These are phyloP conservation scores for Scyliorhinus canicula DNA, from an alignment of 2,797 vertebrate species.

Conservation along the genomic window DNA sequence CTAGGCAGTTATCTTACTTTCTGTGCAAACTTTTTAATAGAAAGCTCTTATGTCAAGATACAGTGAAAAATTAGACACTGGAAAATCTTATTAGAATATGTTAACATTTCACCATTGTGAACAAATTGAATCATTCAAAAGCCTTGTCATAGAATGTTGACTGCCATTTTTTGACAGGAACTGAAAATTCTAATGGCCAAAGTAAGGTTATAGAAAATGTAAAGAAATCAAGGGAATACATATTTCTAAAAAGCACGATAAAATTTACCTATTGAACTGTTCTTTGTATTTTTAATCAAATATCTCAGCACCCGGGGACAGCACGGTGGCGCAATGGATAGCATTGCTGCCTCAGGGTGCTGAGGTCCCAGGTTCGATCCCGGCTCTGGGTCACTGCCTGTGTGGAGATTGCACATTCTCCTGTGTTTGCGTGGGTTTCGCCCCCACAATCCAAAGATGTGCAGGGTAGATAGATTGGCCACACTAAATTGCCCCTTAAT, in stretches of 20 bases:
- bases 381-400: too few species aligned
- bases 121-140: background rate
- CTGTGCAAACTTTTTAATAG: background rate
- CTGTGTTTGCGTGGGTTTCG: too few species aligned
- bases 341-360: too few species aligned
- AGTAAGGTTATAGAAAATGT: background rate
- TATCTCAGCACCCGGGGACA: too few species aligned
- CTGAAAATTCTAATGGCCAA: too few species aligned
- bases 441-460: too few species aligned
- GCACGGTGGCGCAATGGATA: too few species aligned
- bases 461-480: too few species aligned
- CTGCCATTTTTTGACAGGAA: background rate
- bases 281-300: background rate
- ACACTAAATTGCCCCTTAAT: too few species aligned
- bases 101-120: background rate
- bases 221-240: background rate
- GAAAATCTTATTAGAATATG: background rate
- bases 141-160: background rate
- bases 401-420: too few species aligned
- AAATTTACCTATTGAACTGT: background rate
- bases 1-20: background rate
- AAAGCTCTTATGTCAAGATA: background rate
- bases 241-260: background rate
- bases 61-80: background rate
- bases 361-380: too few species aligned